A percentile compares a stretch with the other conserved stretches of the same genome.
phyloP scores from a whole-genome alignment of 1,140 invertebrate genomes.

The Brachionus plicatilis region DNA sequence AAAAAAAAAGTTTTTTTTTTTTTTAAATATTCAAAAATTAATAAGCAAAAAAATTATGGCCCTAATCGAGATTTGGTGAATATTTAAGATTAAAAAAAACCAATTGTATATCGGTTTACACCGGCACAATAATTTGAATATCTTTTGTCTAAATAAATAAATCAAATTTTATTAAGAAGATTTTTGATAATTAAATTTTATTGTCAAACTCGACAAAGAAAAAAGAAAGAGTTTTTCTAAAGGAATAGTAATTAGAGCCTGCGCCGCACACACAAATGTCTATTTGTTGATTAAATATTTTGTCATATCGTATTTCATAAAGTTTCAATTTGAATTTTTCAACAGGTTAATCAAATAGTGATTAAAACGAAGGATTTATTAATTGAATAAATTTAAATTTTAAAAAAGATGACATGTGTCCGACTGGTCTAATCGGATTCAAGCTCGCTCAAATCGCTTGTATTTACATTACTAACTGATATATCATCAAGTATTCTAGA shows the following conservation, averaged over 20 bases:
- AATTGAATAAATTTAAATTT: slow-evolving; percentile 30
- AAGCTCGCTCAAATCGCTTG: slow-evolving; percentile 34
- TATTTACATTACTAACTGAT: slow-evolving; percentile 40
- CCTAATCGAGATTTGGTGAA: background rate
- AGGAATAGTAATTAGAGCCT: background rate
- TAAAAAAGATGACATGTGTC: slow-evolving; percentile 12
- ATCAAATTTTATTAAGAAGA: slow-evolving; percentile 18
- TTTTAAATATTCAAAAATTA: slow-evolving; percentile 26
- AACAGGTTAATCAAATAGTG: slow-evolving; percentile 38
- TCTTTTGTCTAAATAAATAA: slow-evolving; percentile 26
- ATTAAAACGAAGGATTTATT: slow-evolving; percentile 18
- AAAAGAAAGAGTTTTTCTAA: background rate
- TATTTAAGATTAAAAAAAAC: slow-evolving; percentile 27
- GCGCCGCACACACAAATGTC: background rate
- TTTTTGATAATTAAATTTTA: slow-evolving; percentile 34
- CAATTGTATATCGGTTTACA: background rate
- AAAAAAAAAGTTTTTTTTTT: background rate
- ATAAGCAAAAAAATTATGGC: background rate
- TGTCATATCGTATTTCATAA: slow-evolving; percentile 22
- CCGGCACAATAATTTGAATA: slow-evolving; percentile 30
- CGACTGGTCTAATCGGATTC: background rate
- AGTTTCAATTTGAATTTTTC: slow-evolving; percentile 17
- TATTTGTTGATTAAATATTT: slow-evolving; percentile 37
- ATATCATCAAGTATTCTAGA: slow-evolving; percentile 19
- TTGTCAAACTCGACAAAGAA: slow-evolving; percentile 26